phyloP scores from a whole-genome alignment of 2,113 vertebrate species.

The Acrocephalus arundinaceus region DNA sequence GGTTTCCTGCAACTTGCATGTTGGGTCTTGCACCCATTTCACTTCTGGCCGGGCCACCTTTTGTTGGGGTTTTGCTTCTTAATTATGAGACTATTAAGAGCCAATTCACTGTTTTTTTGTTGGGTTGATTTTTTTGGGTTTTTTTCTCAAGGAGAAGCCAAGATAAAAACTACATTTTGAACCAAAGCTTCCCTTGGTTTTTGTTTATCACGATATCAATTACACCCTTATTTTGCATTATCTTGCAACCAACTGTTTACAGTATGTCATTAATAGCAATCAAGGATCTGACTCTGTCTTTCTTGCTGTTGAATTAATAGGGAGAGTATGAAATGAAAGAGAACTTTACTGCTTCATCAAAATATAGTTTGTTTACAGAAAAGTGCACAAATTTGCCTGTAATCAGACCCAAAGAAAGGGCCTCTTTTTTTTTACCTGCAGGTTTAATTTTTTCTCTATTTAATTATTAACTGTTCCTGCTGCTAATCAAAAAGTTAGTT shows the following conservation, averaged over 20 bases:
- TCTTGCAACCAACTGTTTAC: background rate
- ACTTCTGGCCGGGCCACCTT: background rate
- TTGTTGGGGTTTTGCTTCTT: background rate
- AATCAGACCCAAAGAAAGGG: background rate
- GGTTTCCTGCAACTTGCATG: conserved; percentile 21
- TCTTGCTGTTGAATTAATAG: conserved; percentile 18
- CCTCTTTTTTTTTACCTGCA: background rate
- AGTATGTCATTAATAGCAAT: background rate
- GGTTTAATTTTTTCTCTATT: background rate
- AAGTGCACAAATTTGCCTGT: background rate
- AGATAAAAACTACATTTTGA: background rate
- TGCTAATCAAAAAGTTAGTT: background rate
- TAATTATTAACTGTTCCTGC: background rate
- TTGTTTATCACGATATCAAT: background rate
- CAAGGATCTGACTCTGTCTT: conserved; percentile 14
- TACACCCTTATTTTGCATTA: background rate
- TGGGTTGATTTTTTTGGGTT: background rate
- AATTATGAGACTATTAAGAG: background rate
- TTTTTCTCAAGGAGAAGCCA: background rate
- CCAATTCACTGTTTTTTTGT: background rate
- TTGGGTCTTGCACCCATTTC: background rate
- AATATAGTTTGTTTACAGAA: background rate
- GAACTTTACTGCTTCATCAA: background rate
- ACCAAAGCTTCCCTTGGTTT: background rate
- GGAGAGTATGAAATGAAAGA: background rate